phyloP scores from a whole-genome alignment of 2,797 vertebrate species.

The Orientallactaga sibirica region DNA sequence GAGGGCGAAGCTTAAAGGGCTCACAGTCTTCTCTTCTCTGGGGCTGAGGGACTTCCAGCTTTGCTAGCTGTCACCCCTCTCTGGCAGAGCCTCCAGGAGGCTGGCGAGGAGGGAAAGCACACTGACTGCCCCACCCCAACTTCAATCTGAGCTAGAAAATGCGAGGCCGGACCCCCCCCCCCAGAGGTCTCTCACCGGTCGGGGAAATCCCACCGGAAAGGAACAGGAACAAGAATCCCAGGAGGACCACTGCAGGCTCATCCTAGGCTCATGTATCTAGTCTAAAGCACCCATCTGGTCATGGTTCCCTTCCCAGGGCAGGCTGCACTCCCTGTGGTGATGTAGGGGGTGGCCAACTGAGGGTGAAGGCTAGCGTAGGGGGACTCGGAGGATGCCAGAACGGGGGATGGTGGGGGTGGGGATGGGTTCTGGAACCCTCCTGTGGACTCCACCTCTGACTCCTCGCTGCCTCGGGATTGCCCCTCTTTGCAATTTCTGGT shows the following conservation, averaged over 20 bases:
- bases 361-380: neutral
- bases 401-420: neutral
- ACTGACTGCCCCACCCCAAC: neutral
- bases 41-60: neutral
- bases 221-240: neutral
- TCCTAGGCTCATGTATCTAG: neutral
- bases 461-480: neutral
- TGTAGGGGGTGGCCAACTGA: neutral
- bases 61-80: neutral
- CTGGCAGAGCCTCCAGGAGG: neutral
- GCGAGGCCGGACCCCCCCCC: neutral
- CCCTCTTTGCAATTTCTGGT: neutral
- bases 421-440: neutral
- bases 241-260: neutral
- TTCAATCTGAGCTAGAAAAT: neutral
- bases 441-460: neutral
- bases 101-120: neutral
- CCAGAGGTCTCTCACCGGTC: neutral
- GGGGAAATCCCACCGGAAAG: neutral
- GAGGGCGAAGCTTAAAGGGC: neutral
- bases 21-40: neutral
- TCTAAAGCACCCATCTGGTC: neutral
- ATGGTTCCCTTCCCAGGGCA: neutral
- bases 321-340: neutral
- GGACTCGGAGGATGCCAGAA: neutral